phyloP scores from a whole-genome alignment of 2,113 vertebrate species.

The Perca flavescens region DNA sequence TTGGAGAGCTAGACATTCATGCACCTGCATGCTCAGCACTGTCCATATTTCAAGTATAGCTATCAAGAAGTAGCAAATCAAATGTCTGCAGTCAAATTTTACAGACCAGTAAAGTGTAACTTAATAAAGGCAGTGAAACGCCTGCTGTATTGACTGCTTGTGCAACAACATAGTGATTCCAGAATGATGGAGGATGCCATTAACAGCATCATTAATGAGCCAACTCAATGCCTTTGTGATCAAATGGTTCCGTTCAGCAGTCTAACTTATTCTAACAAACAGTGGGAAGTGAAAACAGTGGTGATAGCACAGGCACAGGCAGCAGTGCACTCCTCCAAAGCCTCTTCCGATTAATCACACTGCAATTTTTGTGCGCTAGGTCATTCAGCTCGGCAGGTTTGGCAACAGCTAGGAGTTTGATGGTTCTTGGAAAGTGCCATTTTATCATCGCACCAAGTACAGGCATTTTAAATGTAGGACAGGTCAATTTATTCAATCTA shows the following conservation, averaged over 20 bases:
- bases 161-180: constrained; percentile 70
- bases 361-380: constrained; percentile 67
- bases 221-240: constrained; percentile 69
- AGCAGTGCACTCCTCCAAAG: constrained; percentile 47
- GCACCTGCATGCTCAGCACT: constrained; percentile 35
- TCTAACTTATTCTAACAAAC: constrained; percentile 70
- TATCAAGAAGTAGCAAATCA: constrained; percentile 77
- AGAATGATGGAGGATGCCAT: constrained; percentile 77
- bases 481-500: constrained; percentile 77
- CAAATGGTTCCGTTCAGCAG: constrained; percentile 66
- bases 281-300: constrained; percentile 67
- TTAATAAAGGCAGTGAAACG: constrained; percentile 74
- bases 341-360: constrained; percentile 71
- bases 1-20: constrained; percentile 35
- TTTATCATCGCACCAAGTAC: constrained; percentile 76
- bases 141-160: constrained; percentile 62
- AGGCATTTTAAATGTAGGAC: constrained; percentile 66
- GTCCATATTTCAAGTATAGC: constrained; percentile 69
- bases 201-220: constrained; percentile 79
- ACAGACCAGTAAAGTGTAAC: constrained; percentile 82
- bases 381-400: constrained; percentile 74
- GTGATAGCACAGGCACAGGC: constrained; percentile 53
- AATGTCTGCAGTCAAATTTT: constrained; percentile 81
- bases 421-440: constrained; percentile 72
- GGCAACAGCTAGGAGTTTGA: constrained; percentile 66